phyloP scores from a whole-genome alignment of 2,888 invertebrate genomes.

The Drosophila quinaria region DNA sequence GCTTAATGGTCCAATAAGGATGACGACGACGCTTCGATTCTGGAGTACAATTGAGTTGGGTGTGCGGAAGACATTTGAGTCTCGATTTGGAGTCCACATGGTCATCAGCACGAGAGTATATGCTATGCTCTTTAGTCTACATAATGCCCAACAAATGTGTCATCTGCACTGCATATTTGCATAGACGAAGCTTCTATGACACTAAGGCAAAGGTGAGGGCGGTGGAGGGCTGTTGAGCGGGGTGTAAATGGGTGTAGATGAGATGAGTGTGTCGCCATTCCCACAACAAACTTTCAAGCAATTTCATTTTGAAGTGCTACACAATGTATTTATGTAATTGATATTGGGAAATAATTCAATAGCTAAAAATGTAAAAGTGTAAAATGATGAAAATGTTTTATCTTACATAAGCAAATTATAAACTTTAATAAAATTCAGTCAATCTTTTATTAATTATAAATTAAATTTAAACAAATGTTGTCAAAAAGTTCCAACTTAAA shows the following conservation, averaged over 20 bases:
- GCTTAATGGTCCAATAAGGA: conserved; percentile 71
- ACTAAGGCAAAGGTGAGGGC: background rate
- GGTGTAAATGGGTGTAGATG: background rate
- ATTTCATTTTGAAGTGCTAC: conserved; percentile 19
- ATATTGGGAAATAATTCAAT: background rate
- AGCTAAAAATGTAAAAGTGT: too few species aligned
- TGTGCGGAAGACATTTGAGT: conserved; percentile 65
- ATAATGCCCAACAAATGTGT: conserved; percentile 63
- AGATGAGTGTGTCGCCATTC: conserved; percentile 14
- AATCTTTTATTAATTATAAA: too few species aligned
- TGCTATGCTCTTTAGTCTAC: conserved; percentile 41
- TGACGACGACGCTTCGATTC: conserved; percentile 37
- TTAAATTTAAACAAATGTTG: too few species aligned
- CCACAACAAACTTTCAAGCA: conserved; percentile 25
- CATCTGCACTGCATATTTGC: conserved; percentile 67
- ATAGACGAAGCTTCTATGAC: conserved; percentile 25
- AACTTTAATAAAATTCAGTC: too few species aligned
- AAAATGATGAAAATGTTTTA: too few species aligned
- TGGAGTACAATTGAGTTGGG: conserved; percentile 66
- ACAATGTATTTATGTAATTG: background rate
- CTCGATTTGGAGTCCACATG: conserved; percentile 12
- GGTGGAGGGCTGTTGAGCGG: background rate
- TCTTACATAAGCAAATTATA: too few species aligned
- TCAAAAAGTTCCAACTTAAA: too few species aligned
- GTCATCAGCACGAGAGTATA: background rate